Percentiles rank a stretch among this genome's conserved stretches.
These are phyloP conservation scores for Charanyca ferruginea DNA, from an alignment of 2,888 invertebrate genomes.

Conservation along the genomic window DNA sequence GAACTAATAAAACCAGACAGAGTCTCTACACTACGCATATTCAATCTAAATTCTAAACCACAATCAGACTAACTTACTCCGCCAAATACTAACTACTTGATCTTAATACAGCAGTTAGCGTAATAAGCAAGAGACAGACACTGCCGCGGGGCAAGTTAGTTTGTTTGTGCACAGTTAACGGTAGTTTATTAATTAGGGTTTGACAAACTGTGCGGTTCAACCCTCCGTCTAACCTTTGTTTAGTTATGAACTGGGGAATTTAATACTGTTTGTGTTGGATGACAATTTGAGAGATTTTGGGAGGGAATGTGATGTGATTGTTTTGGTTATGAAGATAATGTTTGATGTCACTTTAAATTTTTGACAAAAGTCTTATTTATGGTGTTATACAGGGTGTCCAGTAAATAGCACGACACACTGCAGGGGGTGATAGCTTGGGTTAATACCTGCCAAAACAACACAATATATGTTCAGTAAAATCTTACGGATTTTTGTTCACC, in stretches of 20 bases:
- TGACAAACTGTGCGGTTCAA: slow-evolving; percentile 82
- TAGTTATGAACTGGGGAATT: slow-evolving; percentile 55
- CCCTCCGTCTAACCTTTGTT: slow-evolving; percentile 59
- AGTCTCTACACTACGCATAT: not conserved
- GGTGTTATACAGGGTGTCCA: too few relatives aligned
- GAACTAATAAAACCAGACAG: too few relatives aligned
- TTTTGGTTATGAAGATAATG: not conserved
- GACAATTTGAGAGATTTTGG: slow-evolving; percentile 35
- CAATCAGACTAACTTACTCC: slow-evolving; percentile 5
- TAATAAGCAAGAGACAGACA: slow-evolving; percentile 63
- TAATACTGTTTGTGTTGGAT: slow-evolving; percentile 45
- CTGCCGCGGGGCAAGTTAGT: slow-evolving; percentile 64
- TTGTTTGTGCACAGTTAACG: slow-evolving; percentile 64
- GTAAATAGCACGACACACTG: too few relatives aligned
- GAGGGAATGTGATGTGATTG: not conserved
- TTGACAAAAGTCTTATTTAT: too few relatives aligned
- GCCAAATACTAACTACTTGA: slow-evolving; percentile 12
- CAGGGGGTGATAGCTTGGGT: too few relatives aligned
- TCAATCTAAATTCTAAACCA: not conserved
- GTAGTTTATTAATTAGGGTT: slow-evolving; percentile 83
- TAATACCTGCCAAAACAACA: too few relatives aligned
- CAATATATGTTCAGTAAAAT: too few relatives aligned
- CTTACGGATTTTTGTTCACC: too few relatives aligned
- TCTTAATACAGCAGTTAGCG: slow-evolving; percentile 43
- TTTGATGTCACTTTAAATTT: not conserved